A percentile compares a stretch with the other conserved stretches of the same genome.
These are phyloP conservation scores for Clarias fuscus DNA, from an alignment of 2,797 vertebrate genomes.

Conservation along the genomic window DNA sequence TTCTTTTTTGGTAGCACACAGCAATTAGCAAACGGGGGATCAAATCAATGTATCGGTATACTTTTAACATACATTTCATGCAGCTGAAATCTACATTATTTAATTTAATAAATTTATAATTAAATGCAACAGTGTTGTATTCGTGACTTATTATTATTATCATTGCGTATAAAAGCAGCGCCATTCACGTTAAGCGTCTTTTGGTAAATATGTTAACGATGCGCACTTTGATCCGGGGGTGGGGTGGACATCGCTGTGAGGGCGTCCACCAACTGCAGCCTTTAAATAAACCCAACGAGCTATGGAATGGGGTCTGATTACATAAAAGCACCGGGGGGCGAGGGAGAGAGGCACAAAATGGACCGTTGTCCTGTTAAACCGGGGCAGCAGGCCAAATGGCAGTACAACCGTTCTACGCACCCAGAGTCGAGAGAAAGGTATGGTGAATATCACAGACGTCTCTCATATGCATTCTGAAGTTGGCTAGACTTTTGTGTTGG, in stretches of 20 bases:
- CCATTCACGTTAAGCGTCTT: background rate
- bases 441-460: background rate
- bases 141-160: too few relatives aligned
- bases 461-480: too few relatives aligned
- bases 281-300: constrained; percentile 59
- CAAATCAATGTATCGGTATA: background rate
- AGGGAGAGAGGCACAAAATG: constrained; percentile 43
- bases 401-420: constrained; percentile 7
- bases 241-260: background rate
- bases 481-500: background rate
- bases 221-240: background rate
- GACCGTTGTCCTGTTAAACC: constrained; percentile 47
- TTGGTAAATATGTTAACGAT: background rate
- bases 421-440: background rate
- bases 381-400: constrained; percentile 26
- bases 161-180: background rate
- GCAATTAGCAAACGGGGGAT: too few relatives aligned
- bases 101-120: background rate
- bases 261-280: constrained; percentile 56
- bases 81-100: background rate
- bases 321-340: constrained; percentile 49
- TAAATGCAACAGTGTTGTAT: background rate
- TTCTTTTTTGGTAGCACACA: too few relatives aligned
- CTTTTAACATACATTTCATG: background rate
- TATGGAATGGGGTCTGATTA: constrained; percentile 54